Conservation (phyloP, 53 echinoderm and acorn worm genomes). For the Mesocentrotus franciscanus region DNA sequence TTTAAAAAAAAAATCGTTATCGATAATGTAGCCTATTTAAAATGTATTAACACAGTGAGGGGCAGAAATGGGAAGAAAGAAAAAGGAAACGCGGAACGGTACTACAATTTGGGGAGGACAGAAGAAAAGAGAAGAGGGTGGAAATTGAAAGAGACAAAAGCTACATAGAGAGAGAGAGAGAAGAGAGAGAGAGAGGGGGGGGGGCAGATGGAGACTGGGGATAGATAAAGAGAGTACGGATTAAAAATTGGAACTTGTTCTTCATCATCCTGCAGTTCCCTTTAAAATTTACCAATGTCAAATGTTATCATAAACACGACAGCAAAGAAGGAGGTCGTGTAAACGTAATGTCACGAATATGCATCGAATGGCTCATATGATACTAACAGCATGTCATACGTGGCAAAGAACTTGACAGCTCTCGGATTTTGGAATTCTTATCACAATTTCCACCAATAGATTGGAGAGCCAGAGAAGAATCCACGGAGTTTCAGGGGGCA, state of each 20-base stretch:
- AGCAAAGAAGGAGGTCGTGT: not conserved
- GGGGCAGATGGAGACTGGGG: not conserved
- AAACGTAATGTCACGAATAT: not conserved
- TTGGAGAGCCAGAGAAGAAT: not conserved
- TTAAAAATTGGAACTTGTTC: too few species aligned
- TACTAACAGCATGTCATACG: slow-evolving; percentile 6
- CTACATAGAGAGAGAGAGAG: not conserved
- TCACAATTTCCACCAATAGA: not conserved
- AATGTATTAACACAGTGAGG: too few species aligned
- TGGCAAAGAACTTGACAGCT: not conserved
- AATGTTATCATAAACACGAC: not conserved
- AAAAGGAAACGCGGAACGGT: too few species aligned
- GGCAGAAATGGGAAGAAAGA: too few species aligned
- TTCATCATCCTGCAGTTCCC: not conserved
- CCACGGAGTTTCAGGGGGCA: too few species aligned
- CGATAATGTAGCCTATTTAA: too few species aligned
- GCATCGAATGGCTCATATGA: not conserved
- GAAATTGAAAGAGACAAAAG: not conserved
- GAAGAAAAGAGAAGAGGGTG: not conserved
- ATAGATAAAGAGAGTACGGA: too few species aligned
- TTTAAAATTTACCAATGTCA: not conserved
- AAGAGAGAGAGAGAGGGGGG: not conserved
- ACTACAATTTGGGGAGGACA: not conserved
- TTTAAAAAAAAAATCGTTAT: too few species aligned
- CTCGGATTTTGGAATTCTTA: not conserved